phyloP scores from a whole-genome alignment of 2,113 vertebrate species.

The Hiodon tergisus region DNA sequence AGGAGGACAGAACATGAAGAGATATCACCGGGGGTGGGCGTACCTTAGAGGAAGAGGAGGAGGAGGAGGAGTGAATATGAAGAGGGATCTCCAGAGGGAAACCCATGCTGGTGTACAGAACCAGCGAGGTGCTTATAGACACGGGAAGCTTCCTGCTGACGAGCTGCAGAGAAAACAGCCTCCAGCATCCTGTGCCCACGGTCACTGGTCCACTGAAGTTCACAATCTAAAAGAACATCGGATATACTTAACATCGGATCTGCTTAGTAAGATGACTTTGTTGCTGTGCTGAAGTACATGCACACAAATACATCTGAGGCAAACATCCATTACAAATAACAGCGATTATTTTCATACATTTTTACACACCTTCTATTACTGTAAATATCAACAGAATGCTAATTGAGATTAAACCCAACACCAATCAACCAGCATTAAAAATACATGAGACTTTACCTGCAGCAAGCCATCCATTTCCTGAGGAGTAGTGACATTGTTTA shows the following conservation, averaged over 20 bases:
- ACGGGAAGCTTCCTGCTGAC: conserved; percentile 62
- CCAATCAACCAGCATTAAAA: no score
- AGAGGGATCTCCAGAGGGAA: conserved; percentile 75
- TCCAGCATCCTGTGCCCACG: conserved; percentile 83
- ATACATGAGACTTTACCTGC: conserved; percentile 59
- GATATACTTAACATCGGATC: no score
- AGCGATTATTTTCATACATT: no score
- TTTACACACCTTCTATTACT: no score
- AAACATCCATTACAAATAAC: no score
- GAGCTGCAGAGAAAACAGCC: conserved; percentile 77
- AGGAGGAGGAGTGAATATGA: conserved; percentile 58
- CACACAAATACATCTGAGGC: no score
- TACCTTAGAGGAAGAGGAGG: conserved; percentile 29
- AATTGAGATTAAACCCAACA: no score
- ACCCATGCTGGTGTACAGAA: conserved; percentile 75
- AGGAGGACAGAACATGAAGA: no score
- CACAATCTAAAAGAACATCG: conserved; percentile 62
- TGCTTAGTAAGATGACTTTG: no score
- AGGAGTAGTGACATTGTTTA: conserved; percentile 70
- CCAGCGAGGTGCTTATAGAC: conserved; percentile 70
- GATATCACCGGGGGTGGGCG: not conserved
- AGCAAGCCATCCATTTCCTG: conserved; percentile 66
- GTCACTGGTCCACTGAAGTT: conserved; percentile 75
- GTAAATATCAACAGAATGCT: no score
- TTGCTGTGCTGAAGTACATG: no score